phyloP scores from a whole-genome alignment of 2,888 invertebrate genomes.

The Dryobota labecula region DNA sequence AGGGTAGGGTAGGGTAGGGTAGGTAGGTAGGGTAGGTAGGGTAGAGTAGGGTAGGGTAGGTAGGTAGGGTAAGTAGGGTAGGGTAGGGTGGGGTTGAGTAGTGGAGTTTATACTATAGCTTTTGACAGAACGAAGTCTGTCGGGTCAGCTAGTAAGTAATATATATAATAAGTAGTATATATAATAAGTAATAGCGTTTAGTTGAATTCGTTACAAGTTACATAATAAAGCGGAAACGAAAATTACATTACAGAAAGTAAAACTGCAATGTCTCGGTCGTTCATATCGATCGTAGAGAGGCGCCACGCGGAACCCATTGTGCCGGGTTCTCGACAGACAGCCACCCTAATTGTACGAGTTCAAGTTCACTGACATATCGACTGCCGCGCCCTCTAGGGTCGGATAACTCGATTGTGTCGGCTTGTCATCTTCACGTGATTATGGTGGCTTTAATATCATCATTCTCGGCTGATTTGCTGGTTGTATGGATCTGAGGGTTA shows the following conservation, averaged over 20 bases:
- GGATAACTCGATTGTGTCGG: constrained; percentile 56
- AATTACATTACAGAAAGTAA: constrained; percentile 15
- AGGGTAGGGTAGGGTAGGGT: too few species aligned
- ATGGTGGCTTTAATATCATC: constrained; percentile 34
- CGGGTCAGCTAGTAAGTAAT: too few species aligned
- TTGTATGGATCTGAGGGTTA: constrained; percentile 23
- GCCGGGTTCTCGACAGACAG: constrained; percentile 49
- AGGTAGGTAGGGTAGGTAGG: too few species aligned
- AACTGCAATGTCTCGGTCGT: constrained; percentile 45
- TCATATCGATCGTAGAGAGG: constrained; percentile 61
- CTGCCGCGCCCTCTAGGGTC: constrained; percentile 63
- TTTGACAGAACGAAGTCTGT: too few species aligned
- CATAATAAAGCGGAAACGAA: neutral
- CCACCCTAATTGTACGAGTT: constrained; percentile 72
- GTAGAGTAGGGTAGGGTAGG: too few species aligned
- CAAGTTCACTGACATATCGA: constrained; percentile 83
- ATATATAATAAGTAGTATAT: too few species aligned
- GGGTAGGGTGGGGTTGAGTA: too few species aligned
- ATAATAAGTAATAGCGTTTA: too few species aligned
- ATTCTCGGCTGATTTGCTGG: constrained; percentile 37
- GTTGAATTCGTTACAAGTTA: neutral
- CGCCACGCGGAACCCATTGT: constrained; percentile 61
- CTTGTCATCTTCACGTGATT: constrained; percentile 52
- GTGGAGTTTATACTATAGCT: too few species aligned
- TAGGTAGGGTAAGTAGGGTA: too few species aligned